A percentile compares a stretch with the other conserved stretches of the same genome.
phyloP scores from a whole-genome alignment of 2,113 vertebrate genomes.

The Morone saxatilis region DNA sequence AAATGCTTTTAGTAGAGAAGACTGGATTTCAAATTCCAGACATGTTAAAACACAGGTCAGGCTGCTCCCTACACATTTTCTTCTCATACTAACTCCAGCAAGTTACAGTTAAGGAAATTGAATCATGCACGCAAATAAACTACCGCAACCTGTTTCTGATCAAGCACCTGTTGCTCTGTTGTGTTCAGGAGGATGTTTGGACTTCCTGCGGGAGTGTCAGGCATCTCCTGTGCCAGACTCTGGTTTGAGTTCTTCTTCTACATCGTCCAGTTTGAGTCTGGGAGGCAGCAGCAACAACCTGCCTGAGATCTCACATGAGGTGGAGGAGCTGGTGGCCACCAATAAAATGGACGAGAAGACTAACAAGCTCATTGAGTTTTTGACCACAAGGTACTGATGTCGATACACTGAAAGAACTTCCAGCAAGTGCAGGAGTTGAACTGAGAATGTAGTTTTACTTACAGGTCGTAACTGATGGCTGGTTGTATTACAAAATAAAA shows the following conservation, averaged over 20 bases:
- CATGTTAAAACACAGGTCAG: conserved; percentile 23
- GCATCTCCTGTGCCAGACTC: conserved; percentile 94
- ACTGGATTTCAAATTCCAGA: conserved; percentile 39
- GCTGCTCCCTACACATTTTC: background rate
- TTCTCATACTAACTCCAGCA: background rate
- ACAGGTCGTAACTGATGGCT: background rate
- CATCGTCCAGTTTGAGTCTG: conserved; percentile 96
- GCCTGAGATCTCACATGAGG: conserved; percentile 93
- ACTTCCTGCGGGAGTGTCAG: conserved; percentile 95
- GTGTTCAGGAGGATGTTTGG: conserved; percentile 87
- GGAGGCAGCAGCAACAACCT: conserved; percentile 94
- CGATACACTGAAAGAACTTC: background rate
- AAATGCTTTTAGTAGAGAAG: background rate
- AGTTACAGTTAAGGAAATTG: background rate
- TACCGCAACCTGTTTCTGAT: conserved; percentile 1
- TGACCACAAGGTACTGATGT: conserved; percentile 91
- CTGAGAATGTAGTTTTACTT: background rate
- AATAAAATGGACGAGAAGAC: conserved; percentile 91
- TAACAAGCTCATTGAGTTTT: conserved; percentile 96
- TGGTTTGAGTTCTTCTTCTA: conserved; percentile 94
- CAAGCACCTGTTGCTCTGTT: conserved; percentile 12
- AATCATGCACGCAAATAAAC: conserved; percentile 10
- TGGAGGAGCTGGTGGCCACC: conserved; percentile 89
- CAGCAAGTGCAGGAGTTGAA: background rate
- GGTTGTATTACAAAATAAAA: background rate